Base-by-base conservation (phyloP, 2,888 invertebrate species). In the Serripes groenlandicus region DNA sequence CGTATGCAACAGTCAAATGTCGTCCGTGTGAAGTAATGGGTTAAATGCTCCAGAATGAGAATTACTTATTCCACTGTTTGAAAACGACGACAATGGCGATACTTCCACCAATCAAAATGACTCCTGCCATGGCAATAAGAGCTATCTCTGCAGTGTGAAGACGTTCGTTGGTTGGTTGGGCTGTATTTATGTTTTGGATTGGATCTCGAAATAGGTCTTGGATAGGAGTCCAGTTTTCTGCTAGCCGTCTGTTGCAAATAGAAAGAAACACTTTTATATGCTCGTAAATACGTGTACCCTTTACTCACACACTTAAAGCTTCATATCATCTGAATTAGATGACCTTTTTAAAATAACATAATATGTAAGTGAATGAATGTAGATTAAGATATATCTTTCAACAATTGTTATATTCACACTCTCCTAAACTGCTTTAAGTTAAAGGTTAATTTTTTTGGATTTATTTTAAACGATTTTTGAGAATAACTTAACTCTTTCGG, bases 51-150 rank as follows among this genome's bases (percentile, higher is more conserved):
- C 26, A 32, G 49, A 62, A 26, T 32, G 26, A 49, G 11, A 26
- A 28, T 81, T 75, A 85, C 85, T 34, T 74, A 15, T 85, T 54
- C 81, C 81, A 85, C 42, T 79, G 81, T 37, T 42, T 76, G 60
- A 74, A 79, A 2, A 82, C 60, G 9, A 85, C 66, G 18, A 75
- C 9, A 3, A 82, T 78, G 0, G 80, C 42, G 26, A 80, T 56
- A 11, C 60, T 11, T 26, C 71, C 79, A 5, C 82, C 85, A 28
- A 85, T 26, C 37, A 85, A 35, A 9, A 85, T 62, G 18, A 56
- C 82, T 5, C 68, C 54, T 1, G 82, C 62, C 18, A 85, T 66
- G 3, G 72, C 79, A 28, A 85, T 82, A 5, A 85, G 82, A 3
- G 82, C 80, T 18, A 85, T 82, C 54, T 82, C 85, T 4, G 82